These are phyloP conservation scores for Drosophila anomelani DNA, from an alignment of 2,888 invertebrate genomes.

Conservation along the genomic window DNA sequence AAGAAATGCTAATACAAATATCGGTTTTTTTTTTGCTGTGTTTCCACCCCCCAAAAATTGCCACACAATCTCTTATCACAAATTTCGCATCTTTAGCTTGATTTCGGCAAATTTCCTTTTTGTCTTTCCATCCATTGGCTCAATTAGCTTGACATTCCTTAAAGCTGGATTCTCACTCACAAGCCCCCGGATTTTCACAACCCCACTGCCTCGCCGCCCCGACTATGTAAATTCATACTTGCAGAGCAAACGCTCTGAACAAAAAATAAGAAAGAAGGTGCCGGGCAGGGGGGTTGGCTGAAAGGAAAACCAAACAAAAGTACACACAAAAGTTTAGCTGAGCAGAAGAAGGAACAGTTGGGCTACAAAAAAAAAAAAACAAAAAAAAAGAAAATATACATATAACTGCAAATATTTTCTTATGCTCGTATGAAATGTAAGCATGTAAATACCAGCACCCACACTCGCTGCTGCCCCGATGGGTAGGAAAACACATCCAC, in stretches of 20 bases:
- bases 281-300: slow-evolving; percentile 17
- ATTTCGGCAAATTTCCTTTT: slow-evolving; percentile 15
- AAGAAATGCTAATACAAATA: too few relatives aligned
- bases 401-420: slow-evolving; percentile 75
- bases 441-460: slow-evolving; percentile 60
- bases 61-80: not conserved
- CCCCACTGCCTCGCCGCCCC: not conserved
- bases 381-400: slow-evolving; percentile 22
- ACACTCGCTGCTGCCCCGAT: slow-evolving; percentile 5
- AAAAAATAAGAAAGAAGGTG: slow-evolving; percentile 1
- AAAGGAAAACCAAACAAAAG: slow-evolving; percentile 67
- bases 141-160: slow-evolving; percentile 34
- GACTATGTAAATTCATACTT: slow-evolving; percentile 51
- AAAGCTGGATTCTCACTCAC: slow-evolving; percentile 17
- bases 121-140: not conserved
- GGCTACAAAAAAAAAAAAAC: slow-evolving; percentile 13
- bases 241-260: slow-evolving; percentile 51
- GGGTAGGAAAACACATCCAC: slow-evolving; percentile 21
- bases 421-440: slow-evolving; percentile 71
- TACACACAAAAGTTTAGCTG: slow-evolving; percentile 57
- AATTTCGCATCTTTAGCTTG: slow-evolving; percentile 1
- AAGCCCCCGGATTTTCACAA: slow-evolving; percentile 1
- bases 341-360: slow-evolving; percentile 28
- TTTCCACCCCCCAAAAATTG: not conserved
- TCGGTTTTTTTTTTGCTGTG: not conserved